Evolutionary conservation across 2,888 invertebrate species (phyloP), one percentile per base, ranked within the genome.

Genomic region (Halocaridina rubra): DNA sequence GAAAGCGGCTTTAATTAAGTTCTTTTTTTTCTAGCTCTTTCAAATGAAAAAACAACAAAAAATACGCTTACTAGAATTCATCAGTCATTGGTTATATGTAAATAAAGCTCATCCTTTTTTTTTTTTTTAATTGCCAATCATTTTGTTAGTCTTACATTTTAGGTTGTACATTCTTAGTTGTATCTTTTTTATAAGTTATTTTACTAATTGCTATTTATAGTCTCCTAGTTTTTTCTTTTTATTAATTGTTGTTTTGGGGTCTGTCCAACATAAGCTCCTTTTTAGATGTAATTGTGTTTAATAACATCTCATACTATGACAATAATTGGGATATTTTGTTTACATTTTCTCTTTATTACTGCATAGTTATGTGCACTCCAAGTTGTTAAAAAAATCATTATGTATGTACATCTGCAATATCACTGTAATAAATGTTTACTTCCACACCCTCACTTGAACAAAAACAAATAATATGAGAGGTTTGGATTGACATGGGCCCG

Each of bases 1-100:
- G n/a, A n/a, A n/a, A n/a, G n/a, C n/a, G n/a, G n/a, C n/a, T n/a
- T n/a, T n/a, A n/a, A n/a, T n/a, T n/a, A n/a, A n/a, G n/a, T n/a
- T n/a, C n/a, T n/a, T n/a, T n/a, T 53, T 19, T n/a, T 27, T 78
- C 72, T 72, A 71, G 82, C 82, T 84, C 82, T 82, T 69, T 82
- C 80, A 67, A 72, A 72, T 71, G 71, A 76, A 80, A 80, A 84
- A 84, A 72, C 78, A 84, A 84, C 78, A 84, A 84, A n/a, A 84
- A 84, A 84, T 84, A 84, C 82, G 82, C 82, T 84, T 84, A 84
- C 78, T 84, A 84, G 82, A 84, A 59, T 78, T 77, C 82, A 78
- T 84, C 72, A 84, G 72, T 64, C 72, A 84, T 72, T 69, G 30
- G 29, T 74, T 76, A 19, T 53, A 53, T 53, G 53, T 16, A 53